Evolutionary conservation across 64 coral and sea anemone species (phyloP), one percentile per base, ranked within the genome.

Genomic region (Montipora sp.): DNA sequence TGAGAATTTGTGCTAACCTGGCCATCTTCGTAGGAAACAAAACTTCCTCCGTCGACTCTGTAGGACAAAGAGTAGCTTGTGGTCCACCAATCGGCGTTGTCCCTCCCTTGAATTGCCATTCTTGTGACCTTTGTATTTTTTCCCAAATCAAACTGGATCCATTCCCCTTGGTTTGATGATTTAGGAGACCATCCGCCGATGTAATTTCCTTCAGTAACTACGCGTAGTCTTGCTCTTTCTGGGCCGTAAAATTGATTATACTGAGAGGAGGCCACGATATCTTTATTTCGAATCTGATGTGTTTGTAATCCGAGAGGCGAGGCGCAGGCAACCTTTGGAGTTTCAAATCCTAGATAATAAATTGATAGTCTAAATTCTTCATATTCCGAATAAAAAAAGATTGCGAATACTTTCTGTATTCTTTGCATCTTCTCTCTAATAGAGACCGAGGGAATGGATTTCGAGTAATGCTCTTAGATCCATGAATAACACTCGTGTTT

Each of bases 101-200:
- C 80, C 15, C 80, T 60, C 15, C 80, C 80, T 59, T 83, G 80
- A 45, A 66, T 44, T 14, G 80, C 80, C 12, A 83, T 66, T 5
- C 80, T 66, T 12, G 80, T 83, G 3, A 83, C 80, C 59, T 83
- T 83, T 22, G 80, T 83, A 46, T 83, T 47, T 9, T 83, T 46
- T 16, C 36, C 59, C 4, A 83, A 59, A 24, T 83, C 80, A 67
- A 83, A 83, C 5, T 66, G 27, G 1, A 83, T 83, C 80, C 59
- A 83, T 18, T 83, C 27, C 16, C 80, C 80, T 66, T 60, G 23
- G 27, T 83, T 83, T 3, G 80, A 14, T 47, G 80, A 9, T 27
- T 83, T 83, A 8, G 80, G 80, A 66, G 80, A 83, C 80, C 80
- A 83, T 83, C 80, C 80, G 24, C 80, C 80, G 80, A 83, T 66